A percentile compares a stretch with the other conserved stretches of the same genome.
phyloP scores from a whole-genome alignment of 2,113 vertebrate species.

The Leptodactylus fuscus region DNA sequence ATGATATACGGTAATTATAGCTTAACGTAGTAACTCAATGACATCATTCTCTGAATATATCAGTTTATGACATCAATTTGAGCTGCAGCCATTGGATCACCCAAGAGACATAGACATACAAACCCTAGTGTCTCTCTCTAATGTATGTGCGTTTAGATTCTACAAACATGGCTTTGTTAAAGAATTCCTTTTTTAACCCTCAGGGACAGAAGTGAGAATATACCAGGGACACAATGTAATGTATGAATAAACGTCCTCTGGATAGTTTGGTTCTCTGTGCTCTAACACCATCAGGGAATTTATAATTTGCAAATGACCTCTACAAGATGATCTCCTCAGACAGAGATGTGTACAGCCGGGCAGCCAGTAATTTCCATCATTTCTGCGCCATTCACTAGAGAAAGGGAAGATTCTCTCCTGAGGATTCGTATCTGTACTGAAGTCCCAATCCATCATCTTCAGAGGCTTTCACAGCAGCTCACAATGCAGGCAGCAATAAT shows the following conservation, averaged over 20 bases:
- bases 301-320: constrained; percentile 37
- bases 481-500: background rate
- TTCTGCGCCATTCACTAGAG: constrained; percentile 1
- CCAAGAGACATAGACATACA: too few relatives aligned
- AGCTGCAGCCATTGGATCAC: too few relatives aligned
- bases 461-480: background rate
- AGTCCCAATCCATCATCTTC: constrained; percentile 18
- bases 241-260: background rate
- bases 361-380: background rate
- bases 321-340: constrained; percentile 6
- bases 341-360: background rate
- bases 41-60: too few relatives aligned
- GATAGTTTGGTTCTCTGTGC: background rate
- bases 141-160: background rate
- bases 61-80: background rate
- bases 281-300: background rate
- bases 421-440: constrained; percentile 26
- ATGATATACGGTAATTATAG: too few relatives aligned
- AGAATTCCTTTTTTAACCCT: too few relatives aligned
- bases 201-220: background rate
- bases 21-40: too few relatives aligned
- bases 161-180: background rate
- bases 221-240: background rate
- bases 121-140: background rate
- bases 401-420: constrained; percentile 20